phyloP scores from a whole-genome alignment of 2,113 vertebrate genomes.

The Oncorhynchus kisutch region DNA sequence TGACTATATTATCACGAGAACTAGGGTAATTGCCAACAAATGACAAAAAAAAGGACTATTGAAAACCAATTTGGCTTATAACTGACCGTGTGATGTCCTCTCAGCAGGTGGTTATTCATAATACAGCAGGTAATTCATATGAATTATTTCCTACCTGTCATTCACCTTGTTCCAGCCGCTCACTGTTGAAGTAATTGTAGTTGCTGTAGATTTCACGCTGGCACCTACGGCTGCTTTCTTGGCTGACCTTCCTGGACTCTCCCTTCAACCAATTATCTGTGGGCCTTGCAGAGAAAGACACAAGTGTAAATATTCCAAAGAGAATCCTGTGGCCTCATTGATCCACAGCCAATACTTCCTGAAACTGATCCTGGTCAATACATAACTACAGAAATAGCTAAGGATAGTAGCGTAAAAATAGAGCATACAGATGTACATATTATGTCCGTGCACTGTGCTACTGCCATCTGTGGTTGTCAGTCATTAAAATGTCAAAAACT shows the following conservation, averaged over 20 bases:
- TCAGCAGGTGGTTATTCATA: slow-evolving; percentile 65
- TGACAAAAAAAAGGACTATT: slow-evolving; percentile 52
- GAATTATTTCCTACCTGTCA: slow-evolving; percentile 74
- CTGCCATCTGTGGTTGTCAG: too few species aligned
- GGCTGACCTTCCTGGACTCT: slow-evolving; percentile 67
- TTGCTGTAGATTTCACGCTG: slow-evolving; percentile 64
- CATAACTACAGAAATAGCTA: neutral
- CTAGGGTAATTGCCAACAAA: slow-evolving; percentile 67
- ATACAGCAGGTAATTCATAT: slow-evolving; percentile 64
- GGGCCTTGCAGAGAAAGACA: slow-evolving; percentile 36
- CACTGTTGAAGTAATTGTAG: slow-evolving; percentile 62
- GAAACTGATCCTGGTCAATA: slow-evolving; percentile 17
- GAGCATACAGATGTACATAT: too few species aligned
- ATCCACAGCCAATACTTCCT: slow-evolving; percentile 1
- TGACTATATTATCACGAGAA: slow-evolving; percentile 62
- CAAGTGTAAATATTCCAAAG: slow-evolving; percentile 51
- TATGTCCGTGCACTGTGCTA: too few species aligned
- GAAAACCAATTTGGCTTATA: slow-evolving; percentile 54
- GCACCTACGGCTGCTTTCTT: slow-evolving; percentile 58
- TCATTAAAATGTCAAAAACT: neutral
- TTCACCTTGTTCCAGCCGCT: slow-evolving; percentile 60
- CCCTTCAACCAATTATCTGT: slow-evolving; percentile 67
- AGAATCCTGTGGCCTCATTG: slow-evolving; percentile 24
- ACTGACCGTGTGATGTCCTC: slow-evolving; percentile 63
- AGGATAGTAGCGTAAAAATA: too few species aligned